A percentile compares a stretch with the other conserved stretches of the same genome.
Conservation (phyloP, 30 jellyfish, hydroid and myxozoan species). For the Chrysaora quinquecirrha region DNA sequence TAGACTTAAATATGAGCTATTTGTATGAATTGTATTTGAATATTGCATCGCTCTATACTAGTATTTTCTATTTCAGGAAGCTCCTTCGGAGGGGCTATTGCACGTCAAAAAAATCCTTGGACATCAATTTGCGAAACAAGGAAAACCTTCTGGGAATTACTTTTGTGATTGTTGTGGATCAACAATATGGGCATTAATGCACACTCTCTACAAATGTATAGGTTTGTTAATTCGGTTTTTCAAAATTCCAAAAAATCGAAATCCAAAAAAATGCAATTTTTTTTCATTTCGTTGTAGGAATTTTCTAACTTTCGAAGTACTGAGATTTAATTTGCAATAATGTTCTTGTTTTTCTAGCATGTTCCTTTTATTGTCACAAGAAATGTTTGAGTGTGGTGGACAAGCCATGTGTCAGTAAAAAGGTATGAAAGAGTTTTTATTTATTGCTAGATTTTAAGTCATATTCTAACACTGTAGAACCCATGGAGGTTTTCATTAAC, state of each 20-base stretch:
- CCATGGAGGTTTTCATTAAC: too few relatives aligned
- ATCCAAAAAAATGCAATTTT: too few relatives aligned
- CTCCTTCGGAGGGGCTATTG: slow-evolving; percentile 39
- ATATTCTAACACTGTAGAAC: too few relatives aligned
- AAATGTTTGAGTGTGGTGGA: slow-evolving; percentile 77
- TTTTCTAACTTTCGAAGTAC: too few relatives aligned
- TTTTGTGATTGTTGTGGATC: slow-evolving; percentile 93
- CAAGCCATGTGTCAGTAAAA: slow-evolving; percentile 84
- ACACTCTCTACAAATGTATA: slow-evolving; percentile 66
- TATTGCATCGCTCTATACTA: too few relatives aligned
- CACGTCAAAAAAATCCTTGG: slow-evolving; percentile 78
- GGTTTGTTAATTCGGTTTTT: too few relatives aligned
- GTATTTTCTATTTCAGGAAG: slow-evolving; percentile 49
- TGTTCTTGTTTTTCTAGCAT: slow-evolving; percentile 39
- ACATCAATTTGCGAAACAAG: slow-evolving; percentile 77
- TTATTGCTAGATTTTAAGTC: neutral
- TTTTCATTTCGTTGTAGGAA: too few relatives aligned
- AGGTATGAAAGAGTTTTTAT: slow-evolving; percentile 52
- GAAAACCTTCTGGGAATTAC: slow-evolving; percentile 56
- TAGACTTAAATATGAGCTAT: too few relatives aligned
- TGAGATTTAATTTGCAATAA: too few relatives aligned
- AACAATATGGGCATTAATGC: slow-evolving; percentile 86
- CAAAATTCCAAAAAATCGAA: too few relatives aligned
- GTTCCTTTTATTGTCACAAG: slow-evolving; percentile 86
- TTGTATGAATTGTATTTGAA: too few relatives aligned